phyloP scores from a whole-genome alignment of 2,888 invertebrate species.

The Mythimna vitellina region DNA sequence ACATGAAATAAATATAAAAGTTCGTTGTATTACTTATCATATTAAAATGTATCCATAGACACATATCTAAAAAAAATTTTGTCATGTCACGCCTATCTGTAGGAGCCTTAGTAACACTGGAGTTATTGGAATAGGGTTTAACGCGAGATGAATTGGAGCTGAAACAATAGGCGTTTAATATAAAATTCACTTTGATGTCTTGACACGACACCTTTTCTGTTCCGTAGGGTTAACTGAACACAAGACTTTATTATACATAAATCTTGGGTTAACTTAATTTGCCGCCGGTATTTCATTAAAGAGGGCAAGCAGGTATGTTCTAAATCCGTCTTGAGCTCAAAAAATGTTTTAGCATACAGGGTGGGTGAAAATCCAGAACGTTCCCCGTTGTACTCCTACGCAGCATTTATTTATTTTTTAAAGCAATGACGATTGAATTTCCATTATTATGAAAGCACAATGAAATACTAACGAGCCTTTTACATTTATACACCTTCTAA shows the following conservation, averaged over 20 bases:
- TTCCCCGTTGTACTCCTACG: slow-evolving; percentile 8
- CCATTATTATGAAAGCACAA: slow-evolving; percentile 43
- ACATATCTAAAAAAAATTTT: not conserved
- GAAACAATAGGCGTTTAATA: slow-evolving; percentile 24
- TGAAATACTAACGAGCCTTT: slow-evolving; percentile 39
- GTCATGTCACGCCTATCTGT: not conserved
- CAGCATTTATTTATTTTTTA: slow-evolving; percentile 13
- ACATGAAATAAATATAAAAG: slow-evolving; percentile 5
- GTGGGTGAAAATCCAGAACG: slow-evolving; percentile 1
- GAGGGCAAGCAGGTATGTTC: slow-evolving; percentile 46
- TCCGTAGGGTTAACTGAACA: slow-evolving; percentile 24
- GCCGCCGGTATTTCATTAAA: slow-evolving; percentile 50
- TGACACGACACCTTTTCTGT: slow-evolving; percentile 22
- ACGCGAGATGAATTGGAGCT: slow-evolving; percentile 13
- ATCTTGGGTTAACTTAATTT: slow-evolving; percentile 53
- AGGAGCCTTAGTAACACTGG: not conserved
- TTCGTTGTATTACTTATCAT: slow-evolving; percentile 2
- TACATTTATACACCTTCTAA: slow-evolving; percentile 17
- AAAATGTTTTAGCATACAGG: not conserved
- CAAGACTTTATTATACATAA: not conserved
- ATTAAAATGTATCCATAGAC: no score
- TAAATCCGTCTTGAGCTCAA: slow-evolving; percentile 48
- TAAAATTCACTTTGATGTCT: slow-evolving; percentile 26
- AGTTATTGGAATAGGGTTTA: not conserved
- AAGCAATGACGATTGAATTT: slow-evolving; percentile 10